A percentile compares a stretch with the other conserved stretches of the same genome.
Conservation (phyloP, 2,113 vertebrate genomes). For the Hippoglossus stenolepis region DNA sequence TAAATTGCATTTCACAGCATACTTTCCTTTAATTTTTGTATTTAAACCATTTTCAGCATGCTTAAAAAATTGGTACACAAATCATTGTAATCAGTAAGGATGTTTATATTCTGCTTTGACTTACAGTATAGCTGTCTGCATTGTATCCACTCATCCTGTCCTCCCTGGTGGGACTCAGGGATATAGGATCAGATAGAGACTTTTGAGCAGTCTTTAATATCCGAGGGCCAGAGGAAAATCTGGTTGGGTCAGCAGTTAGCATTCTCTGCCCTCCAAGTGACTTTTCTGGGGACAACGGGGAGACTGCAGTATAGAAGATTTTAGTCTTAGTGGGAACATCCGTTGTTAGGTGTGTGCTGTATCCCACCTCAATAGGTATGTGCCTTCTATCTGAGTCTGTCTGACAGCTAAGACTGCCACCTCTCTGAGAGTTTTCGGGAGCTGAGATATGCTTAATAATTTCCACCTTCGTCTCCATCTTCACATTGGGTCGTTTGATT, state of each 20-base stretch:
- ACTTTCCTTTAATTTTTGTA: neutral
- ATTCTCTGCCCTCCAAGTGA: slow-evolving; percentile 91
- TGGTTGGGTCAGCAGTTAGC: slow-evolving; percentile 89
- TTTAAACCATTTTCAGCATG: neutral
- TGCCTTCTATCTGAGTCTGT: slow-evolving; percentile 94
- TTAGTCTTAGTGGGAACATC: slow-evolving; percentile 90
- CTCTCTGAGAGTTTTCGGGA: slow-evolving; percentile 92
- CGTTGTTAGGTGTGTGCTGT: slow-evolving; percentile 90
- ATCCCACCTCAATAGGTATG: slow-evolving; percentile 90
- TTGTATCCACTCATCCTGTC: slow-evolving; percentile 92
- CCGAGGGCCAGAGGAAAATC: slow-evolving; percentile 91
- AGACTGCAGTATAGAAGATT: slow-evolving; percentile 92
- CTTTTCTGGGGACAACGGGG: slow-evolving; percentile 92
- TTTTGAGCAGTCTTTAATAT: slow-evolving; percentile 92
- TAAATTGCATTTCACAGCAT: neutral
- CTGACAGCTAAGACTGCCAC: slow-evolving; percentile 94
- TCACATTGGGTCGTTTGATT: slow-evolving; percentile 88
- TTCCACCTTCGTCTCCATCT: slow-evolving; percentile 93
- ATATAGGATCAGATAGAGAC: slow-evolving; percentile 95
- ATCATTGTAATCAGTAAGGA: neutral
- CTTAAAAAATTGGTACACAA: neutral
- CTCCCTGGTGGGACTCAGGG: slow-evolving; percentile 93
- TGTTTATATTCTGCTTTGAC: slow-evolving; percentile 65
- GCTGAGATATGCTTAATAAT: slow-evolving; percentile 96
- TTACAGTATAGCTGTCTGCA: slow-evolving; percentile 93